Evolutionary conservation across 1,140 invertebrate genomes (phyloP).

Genomic region (Rhyacophila brunnea): DNA sequence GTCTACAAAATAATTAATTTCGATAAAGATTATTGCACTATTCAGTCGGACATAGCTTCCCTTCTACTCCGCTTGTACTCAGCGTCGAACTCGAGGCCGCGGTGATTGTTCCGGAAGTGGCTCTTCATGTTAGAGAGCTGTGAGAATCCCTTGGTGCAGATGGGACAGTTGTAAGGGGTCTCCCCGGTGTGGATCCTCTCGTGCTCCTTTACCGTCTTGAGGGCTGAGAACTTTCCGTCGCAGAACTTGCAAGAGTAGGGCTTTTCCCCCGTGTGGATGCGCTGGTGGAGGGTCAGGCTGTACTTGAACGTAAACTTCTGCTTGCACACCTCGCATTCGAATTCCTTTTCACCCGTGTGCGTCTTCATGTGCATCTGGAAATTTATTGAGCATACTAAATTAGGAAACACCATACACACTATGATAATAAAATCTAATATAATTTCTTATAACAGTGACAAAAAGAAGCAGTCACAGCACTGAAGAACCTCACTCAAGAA

Average conservation of each 20-base stretch:
- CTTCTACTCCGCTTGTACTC: not conserved
- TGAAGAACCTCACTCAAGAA: no score
- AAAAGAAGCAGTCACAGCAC: no score
- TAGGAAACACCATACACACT: no score
- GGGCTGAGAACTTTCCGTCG: slow-evolving; percentile 7
- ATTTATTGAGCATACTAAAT: no score
- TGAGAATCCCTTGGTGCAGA: slow-evolving; percentile 43
- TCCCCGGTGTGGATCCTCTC: slow-evolving; percentile 60
- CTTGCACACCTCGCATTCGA: slow-evolving; percentile 46
- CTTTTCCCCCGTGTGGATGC: slow-evolving; percentile 25
- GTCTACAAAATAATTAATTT: no score
- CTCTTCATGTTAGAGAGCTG: slow-evolving; percentile 22
- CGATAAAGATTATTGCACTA: no score
- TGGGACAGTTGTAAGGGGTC: slow-evolving; percentile 49
- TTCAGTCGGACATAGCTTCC: not conserved
- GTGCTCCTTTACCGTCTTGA: slow-evolving; percentile 44
- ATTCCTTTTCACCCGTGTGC: slow-evolving; percentile 48
- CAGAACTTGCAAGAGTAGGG: slow-evolving; percentile 33
- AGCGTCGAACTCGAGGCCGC: not conserved
- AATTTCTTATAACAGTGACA: no score
- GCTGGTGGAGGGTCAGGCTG: slow-evolving; percentile 26
- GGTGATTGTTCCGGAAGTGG: slow-evolving; percentile 21
- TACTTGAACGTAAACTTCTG: slow-evolving; percentile 33
- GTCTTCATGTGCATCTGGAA: slow-evolving; percentile 39
- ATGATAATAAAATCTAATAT: no score